Base-by-base conservation (phyloP, 2,888 invertebrate species). In the Lepidocyrtinus sp. region DNA sequence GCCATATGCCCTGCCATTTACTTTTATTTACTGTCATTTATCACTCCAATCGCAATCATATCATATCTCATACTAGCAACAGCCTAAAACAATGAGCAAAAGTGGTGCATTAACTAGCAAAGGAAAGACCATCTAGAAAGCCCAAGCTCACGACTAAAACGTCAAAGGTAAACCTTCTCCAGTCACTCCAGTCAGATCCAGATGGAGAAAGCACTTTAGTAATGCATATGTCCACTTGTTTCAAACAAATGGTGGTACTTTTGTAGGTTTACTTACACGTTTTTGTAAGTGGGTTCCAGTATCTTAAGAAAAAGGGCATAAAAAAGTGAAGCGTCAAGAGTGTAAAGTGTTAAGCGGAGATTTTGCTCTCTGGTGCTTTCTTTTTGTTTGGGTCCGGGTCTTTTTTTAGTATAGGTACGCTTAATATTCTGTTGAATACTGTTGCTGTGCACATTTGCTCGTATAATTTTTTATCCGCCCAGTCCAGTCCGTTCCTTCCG, bases 401-500 rank as follows among this genome's bases (percentile, higher is more conserved):
- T 2, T 55, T n/a, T 55, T 55, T 2, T 17, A 55, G 55, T n/a
- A n/a, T 15, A n/a, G n/a, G 55, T 55, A 55, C 36, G 55, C 17
- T 55, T 55, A 9, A 55, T n/a, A 55, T 55, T 17, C 55, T 55
- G 55, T 55, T 55, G 55, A 3, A 55, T 55, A 9, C 55, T 55
- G 55, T 55, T 55, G 55, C 55, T 55, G 55, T 55, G 55, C 55
- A 55, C n/a, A 55, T 17, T 55, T 55, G 36, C n/a, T 55, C 55
- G 17, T 55, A 17, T 17, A 55, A 17, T n/a, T 55, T 55, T 55
- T 55, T 9, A n/a, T 55, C 5, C 55, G 17, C 55, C 55, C 55
- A 55, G 17, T 3, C n/a, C n/a, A n/a, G n/a, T n/a, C n/a, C n/a
- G n/a, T n/a, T n/a, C 7, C 55, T 55, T 55, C 55, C 55, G 55